These are phyloP conservation scores for Parambassis ranga DNA, from an alignment of 2,797 vertebrate species.

Conservation along the genomic window DNA sequence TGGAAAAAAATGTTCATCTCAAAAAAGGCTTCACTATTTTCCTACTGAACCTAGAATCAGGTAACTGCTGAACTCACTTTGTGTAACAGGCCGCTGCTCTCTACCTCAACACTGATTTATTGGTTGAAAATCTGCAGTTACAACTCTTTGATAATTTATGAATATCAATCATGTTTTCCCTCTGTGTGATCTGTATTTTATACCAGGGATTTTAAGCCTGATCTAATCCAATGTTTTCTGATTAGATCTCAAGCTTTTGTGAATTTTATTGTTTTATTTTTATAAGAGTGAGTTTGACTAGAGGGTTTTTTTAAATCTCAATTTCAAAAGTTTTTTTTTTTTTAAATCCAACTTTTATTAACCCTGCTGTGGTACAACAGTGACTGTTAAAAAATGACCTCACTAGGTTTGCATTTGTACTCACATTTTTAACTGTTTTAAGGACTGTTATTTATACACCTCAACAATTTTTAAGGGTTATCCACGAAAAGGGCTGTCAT, in stretches of 20 bases:
- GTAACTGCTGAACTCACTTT: background rate
- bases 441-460: conserved; percentile 24
- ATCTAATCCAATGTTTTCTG: conserved; percentile 9
- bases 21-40: background rate
- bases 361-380: background rate
- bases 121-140: conserved; percentile 42
- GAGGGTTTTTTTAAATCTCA: background rate
- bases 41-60: background rate
- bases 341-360: background rate
- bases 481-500: no score
- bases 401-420: conserved; percentile 19
- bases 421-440: conserved; percentile 1
- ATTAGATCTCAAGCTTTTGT: background rate
- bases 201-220: background rate
- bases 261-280: conserved; percentile 5
- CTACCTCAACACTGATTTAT: conserved; percentile 74
- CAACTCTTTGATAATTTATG: conserved; percentile 43
- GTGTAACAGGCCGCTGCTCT: conserved; percentile 19
- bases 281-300: no score
- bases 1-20: background rate
- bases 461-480: conserved; percentile 11
- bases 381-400: background rate
- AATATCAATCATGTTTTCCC: conserved; percentile 10
- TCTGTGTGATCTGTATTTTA: background rate
- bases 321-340: background rate